Evolutionary conservation across 1,140 invertebrate genomes (phyloP).

Genomic region (Batillaria attramentaria): DNA sequence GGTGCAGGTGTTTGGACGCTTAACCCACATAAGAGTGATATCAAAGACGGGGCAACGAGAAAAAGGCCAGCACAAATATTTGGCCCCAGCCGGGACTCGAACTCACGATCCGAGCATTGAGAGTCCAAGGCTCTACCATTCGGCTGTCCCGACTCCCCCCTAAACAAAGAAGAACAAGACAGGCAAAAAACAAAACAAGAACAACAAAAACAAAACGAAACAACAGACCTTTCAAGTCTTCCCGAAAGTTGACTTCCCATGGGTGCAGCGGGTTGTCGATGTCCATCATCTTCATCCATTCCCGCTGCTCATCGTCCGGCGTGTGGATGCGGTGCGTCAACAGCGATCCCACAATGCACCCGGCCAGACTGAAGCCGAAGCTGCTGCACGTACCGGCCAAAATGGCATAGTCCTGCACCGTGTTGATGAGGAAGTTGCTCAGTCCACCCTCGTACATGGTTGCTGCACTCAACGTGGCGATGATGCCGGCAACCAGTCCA

Average conservation of each 20-base stretch:
- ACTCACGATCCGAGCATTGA: too few relatives aligned
- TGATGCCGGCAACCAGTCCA: constrained; percentile 66
- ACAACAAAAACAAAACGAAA: background rate
- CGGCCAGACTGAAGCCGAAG: constrained; percentile 64
- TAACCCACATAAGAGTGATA: too few relatives aligned
- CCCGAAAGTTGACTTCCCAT: constrained; percentile 70
- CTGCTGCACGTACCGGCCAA: constrained; percentile 69
- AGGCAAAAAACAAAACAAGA: too few relatives aligned
- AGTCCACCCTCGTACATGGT: constrained; percentile 67
- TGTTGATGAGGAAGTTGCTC: constrained; percentile 67
- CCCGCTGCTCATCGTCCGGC: constrained; percentile 53
- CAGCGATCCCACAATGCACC: constrained; percentile 66
- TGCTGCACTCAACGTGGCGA: constrained; percentile 65
- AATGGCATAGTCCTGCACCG: constrained; percentile 69
- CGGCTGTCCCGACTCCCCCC: too few relatives aligned
- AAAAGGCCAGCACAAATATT: too few relatives aligned
- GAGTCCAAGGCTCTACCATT: too few relatives aligned
- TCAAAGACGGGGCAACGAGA: too few relatives aligned
- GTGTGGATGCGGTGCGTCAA: constrained; percentile 57
- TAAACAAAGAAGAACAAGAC: too few relatives aligned
- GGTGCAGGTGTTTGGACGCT: too few relatives aligned
- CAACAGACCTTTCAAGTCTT: constrained; percentile 61
- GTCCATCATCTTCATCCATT: constrained; percentile 72
- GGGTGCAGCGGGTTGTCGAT: constrained; percentile 73
- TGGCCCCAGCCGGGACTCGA: too few relatives aligned